phyloP scores from a whole-genome alignment of 2,113 vertebrate genomes.

The Colistium nudipinnis region DNA sequence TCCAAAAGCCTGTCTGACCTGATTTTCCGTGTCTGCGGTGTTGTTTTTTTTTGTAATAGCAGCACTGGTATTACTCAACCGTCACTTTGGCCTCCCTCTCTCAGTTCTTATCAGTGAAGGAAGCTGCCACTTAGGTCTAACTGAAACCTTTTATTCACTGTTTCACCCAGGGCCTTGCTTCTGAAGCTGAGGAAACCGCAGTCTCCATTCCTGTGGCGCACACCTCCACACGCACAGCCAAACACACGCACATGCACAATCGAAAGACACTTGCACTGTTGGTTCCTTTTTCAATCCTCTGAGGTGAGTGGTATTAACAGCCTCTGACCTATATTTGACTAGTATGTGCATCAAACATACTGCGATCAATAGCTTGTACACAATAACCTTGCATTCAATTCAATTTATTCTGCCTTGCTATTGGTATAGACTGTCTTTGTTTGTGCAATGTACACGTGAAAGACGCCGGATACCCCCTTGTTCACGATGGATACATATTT shows the following conservation, averaged over 20 bases:
- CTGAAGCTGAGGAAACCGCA: slow-evolving; percentile 75
- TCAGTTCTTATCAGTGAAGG: slow-evolving; percentile 66
- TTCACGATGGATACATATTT: neutral
- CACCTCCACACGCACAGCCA: neutral
- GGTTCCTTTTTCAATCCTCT: slow-evolving; percentile 23
- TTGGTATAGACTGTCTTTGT: too few species aligned
- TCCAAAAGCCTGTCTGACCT: slow-evolving; percentile 38
- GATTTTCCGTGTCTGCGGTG: slow-evolving; percentile 30
- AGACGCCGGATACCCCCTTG: neutral
- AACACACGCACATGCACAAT: slow-evolving; percentile 6
- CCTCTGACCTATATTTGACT: slow-evolving; percentile 15
- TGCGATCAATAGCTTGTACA: too few species aligned
- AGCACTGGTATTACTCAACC: slow-evolving; percentile 63
- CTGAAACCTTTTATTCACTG: slow-evolving; percentile 76
- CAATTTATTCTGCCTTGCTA: too few species aligned
- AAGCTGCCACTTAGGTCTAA: slow-evolving; percentile 72
- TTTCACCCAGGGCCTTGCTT: slow-evolving; percentile 53
- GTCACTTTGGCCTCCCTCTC: slow-evolving; percentile 56
- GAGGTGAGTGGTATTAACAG: slow-evolving; percentile 15
- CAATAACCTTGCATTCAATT: too few species aligned
- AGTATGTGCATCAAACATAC: slow-evolving; percentile 4
- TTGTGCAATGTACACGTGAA: too few species aligned
- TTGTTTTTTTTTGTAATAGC: slow-evolving; percentile 55
- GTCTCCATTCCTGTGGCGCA: slow-evolving; percentile 45
- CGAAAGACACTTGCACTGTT: neutral